Evolutionary conservation across 2,888 invertebrate genomes (phyloP).

Genomic region (Homarus gammarus): DNA sequence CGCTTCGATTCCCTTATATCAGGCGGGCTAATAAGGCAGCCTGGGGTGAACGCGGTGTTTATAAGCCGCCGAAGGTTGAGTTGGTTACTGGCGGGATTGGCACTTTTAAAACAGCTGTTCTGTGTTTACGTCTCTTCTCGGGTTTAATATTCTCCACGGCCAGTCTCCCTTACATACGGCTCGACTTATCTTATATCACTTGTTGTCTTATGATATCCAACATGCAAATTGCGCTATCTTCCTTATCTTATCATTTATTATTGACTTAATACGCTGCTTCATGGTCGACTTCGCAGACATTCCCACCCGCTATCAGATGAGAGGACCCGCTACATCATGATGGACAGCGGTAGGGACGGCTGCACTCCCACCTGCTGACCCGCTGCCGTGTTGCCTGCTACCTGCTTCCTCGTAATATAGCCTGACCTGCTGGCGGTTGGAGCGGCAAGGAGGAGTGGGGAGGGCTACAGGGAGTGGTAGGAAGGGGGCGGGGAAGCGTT

Average conservation of each 20-base stretch:
- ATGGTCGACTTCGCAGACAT: constrained; percentile 36
- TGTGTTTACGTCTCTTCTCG: background rate
- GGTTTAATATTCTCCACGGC: background rate
- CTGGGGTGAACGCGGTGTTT: too few relatives aligned
- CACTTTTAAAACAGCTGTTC: too few relatives aligned
- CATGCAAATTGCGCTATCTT: constrained; percentile 50
- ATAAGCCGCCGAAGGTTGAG: too few relatives aligned
- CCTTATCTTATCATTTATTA: constrained; percentile 47
- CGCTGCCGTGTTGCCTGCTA: background rate
- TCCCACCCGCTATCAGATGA: constrained; percentile 51
- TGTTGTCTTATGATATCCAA: constrained; percentile 19
- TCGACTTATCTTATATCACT: constrained; percentile 19
- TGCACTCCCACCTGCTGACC: background rate
- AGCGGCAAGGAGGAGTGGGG: background rate
- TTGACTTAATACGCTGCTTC: constrained; percentile 44
- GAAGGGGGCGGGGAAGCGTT: too few relatives aligned
- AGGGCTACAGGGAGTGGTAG: too few relatives aligned
- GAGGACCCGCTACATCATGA: constrained; percentile 33
- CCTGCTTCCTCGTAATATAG: constrained; percentile 18
- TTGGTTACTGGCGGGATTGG: too few relatives aligned
- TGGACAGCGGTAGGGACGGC: background rate
- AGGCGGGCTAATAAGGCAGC: constrained; percentile 8
- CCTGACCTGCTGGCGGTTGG: background rate
- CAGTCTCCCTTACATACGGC: background rate
- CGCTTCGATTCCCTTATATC: constrained; percentile 20